Evolutionary conservation across 1,140 invertebrate species (phyloP).

Genomic region (Hyles euphorbiae): DNA sequence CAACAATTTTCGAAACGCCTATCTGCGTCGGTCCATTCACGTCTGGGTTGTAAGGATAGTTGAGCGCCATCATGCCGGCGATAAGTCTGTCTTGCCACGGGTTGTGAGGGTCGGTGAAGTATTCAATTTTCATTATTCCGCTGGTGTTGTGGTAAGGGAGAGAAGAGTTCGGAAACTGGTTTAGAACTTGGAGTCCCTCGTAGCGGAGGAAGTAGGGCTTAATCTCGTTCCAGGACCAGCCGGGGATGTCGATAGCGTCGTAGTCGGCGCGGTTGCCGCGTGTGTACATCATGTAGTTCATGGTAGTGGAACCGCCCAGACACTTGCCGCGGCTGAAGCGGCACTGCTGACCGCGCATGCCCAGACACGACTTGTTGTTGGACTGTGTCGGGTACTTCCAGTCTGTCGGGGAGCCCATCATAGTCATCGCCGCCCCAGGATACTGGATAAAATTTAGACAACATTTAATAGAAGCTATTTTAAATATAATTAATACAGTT

Average conservation of each 20-base stretch:
- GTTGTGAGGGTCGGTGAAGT: conserved; percentile 75
- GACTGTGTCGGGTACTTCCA: conserved; percentile 45
- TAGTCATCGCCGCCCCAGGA: conserved; percentile 21
- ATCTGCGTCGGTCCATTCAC: conserved; percentile 75
- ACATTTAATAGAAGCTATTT: too few species aligned
- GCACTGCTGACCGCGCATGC: conserved; percentile 26
- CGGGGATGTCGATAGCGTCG: conserved; percentile 31
- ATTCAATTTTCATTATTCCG: conserved; percentile 77
- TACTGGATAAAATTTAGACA: too few species aligned
- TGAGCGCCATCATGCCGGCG: conserved; percentile 66
- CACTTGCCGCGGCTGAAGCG: conserved; percentile 68
- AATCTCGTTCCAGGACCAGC: conserved; percentile 44
- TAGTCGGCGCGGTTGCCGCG: conserved; percentile 84
- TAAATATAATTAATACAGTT: too few species aligned
- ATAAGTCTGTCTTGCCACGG: conserved; percentile 73
- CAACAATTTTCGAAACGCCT: conserved; percentile 60
- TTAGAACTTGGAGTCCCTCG: conserved; percentile 35
- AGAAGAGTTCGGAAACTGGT: conserved; percentile 32
- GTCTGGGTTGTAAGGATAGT: conserved; percentile 63
- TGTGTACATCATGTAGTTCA: conserved; percentile 90
- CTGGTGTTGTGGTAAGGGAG: conserved; percentile 73
- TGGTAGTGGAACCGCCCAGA: conserved; percentile 83
- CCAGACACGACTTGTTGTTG: conserved; percentile 45
- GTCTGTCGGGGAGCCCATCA: conserved; percentile 33
- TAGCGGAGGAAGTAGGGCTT: conserved; percentile 44